Conservation (phyloP, 2,113 vertebrate genomes). For the Ploceus nigricollis region DNA sequence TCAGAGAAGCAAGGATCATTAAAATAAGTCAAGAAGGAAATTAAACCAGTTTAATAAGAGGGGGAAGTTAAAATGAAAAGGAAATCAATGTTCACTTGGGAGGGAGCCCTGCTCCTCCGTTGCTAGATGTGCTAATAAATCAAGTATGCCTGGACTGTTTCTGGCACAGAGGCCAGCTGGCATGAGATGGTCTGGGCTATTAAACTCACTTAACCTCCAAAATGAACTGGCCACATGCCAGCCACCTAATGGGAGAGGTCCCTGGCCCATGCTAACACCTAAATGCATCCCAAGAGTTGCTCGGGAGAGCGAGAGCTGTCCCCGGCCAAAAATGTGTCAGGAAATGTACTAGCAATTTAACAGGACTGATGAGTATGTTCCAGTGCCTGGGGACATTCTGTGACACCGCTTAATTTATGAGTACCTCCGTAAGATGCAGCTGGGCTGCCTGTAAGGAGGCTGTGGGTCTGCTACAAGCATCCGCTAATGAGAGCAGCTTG, state of each 20-base stretch:
- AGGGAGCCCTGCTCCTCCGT: not conserved
- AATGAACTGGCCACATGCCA: conserved; percentile 40
- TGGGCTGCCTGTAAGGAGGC: not conserved
- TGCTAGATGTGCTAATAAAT: conserved; percentile 18
- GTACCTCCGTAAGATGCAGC: not conserved
- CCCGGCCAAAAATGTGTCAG: conserved; percentile 34
- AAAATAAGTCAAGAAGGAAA: conserved; percentile 49
- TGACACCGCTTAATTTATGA: conserved; percentile 48
- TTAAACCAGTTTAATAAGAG: conserved; percentile 26
- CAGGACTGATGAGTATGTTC: conserved; percentile 22
- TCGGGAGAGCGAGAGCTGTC: rapidly evolving
- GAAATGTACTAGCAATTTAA: conserved; percentile 33
- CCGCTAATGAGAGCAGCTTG: not conserved
- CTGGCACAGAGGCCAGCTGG: conserved; percentile 21
- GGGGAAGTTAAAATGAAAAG: conserved; percentile 37
- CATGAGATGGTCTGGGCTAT: conserved; percentile 21
- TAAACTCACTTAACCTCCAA: conserved; percentile 46
- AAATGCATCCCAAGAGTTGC: not conserved
- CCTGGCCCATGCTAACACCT: conserved; percentile 13
- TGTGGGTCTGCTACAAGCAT: not conserved
- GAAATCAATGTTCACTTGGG: conserved; percentile 50
- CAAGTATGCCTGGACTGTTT: conserved; percentile 8
- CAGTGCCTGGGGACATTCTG: conserved; percentile 36
- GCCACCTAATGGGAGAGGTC: conserved; percentile 25
- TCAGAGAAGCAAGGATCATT: not conserved